phyloP scores from a whole-genome alignment of 2,113 vertebrate species.

The Petromus typicus region DNA sequence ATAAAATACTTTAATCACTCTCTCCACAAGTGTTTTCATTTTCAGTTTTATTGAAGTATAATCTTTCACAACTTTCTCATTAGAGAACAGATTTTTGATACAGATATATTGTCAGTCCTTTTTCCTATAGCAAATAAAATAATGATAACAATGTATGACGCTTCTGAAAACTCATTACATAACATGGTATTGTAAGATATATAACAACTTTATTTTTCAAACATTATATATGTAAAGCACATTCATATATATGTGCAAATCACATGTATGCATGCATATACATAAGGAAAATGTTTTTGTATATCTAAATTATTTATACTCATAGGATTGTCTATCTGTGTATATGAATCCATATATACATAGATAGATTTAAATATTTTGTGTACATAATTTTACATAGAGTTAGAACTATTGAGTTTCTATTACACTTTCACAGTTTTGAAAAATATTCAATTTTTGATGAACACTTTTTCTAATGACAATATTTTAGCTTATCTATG shows the following conservation, averaged over 20 bases:
- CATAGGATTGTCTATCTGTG: neutral
- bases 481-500: neutral
- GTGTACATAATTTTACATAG: neutral
- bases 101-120: neutral
- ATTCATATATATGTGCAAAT: neutral
- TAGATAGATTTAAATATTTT: neutral
- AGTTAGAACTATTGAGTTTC: neutral
- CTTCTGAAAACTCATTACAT: neutral
- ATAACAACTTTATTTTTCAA: neutral
- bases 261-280: neutral
- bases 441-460: neutral
- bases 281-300: neutral
- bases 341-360: neutral
- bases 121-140: conserved; percentile 10
- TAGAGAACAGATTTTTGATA: neutral
- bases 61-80: neutral
- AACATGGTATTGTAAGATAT: neutral
- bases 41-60: neutral
- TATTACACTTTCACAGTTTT: neutral
- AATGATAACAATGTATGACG: neutral
- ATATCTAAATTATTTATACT: conserved; percentile 7
- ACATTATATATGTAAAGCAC: neutral
- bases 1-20: neutral
- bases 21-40: neutral
- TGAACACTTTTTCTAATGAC: neutral